These are phyloP conservation scores for Hycleus cichorii DNA, from an alignment of 1,140 invertebrate species.

Conservation along the genomic window DNA sequence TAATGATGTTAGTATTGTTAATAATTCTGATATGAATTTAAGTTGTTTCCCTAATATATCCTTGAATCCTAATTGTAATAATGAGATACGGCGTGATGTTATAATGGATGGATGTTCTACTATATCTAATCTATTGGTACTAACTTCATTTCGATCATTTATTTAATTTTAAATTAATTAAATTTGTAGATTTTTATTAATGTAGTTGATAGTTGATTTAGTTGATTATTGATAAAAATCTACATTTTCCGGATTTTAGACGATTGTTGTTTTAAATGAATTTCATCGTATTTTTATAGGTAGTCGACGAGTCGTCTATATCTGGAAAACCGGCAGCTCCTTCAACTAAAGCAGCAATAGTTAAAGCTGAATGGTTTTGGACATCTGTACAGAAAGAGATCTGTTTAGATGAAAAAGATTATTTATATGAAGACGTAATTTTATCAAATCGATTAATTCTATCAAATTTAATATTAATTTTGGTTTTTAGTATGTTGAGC, in stretches of 20 bases:
- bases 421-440: conserved; percentile 76
- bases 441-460: not conserved
- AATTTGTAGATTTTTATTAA: not conserved
- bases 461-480: not conserved
- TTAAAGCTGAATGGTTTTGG: conserved; percentile 97
- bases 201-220: no score
- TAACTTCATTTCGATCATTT: conserved; percentile 36
- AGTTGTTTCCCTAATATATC: conserved; percentile 39
- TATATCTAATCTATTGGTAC: conserved; percentile 27
- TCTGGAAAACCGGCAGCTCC: conserved; percentile 56
- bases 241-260: no score
- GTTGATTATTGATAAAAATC: no score
- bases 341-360: conserved; percentile 55
- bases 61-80: conserved; percentile 22
- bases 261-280: no score
- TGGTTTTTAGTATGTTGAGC: conserved; percentile 50
- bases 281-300: conserved; percentile 44
- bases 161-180: not conserved
- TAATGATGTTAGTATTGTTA: conserved; percentile 21
- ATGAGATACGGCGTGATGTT: conserved; percentile 5
- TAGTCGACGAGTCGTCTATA: conserved; percentile 71
- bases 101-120: no score
- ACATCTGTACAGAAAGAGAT: conserved; percentile 91
- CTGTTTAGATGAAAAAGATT: conserved; percentile 82
- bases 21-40: conserved; percentile 21